A percentile compares a stretch with the other conserved stretches of the same genome.
phyloP scores from a whole-genome alignment of 2,113 vertebrate genomes.

The Machaerirhynchus nigripectus region DNA sequence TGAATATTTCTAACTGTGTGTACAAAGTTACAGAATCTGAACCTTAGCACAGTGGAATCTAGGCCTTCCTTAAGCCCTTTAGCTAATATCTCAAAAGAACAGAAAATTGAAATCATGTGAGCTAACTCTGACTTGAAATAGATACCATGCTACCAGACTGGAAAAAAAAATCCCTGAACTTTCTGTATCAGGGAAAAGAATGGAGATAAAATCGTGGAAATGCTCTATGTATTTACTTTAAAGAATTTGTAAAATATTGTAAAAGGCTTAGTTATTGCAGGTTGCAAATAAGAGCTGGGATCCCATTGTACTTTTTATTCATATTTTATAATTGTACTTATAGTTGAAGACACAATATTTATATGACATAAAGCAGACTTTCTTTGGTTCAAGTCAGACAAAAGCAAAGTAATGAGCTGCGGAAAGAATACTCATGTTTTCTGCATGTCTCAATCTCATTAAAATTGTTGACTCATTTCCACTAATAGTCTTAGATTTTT shows the following conservation, averaged over 20 bases:
- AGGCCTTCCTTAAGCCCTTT: background rate
- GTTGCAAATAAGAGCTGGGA: background rate
- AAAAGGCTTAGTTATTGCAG: background rate
- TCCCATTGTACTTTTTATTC: background rate
- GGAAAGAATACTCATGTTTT: background rate
- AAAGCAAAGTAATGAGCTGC: background rate
- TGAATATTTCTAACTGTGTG: background rate
- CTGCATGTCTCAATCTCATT: background rate
- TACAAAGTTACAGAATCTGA: background rate
- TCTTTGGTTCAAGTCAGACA: background rate
- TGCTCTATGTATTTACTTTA: background rate
- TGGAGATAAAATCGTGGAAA: background rate
- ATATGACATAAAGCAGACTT: background rate
- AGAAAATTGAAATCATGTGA: background rate
- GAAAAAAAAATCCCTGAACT: background rate
- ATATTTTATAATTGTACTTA: background rate
- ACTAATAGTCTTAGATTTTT: background rate
- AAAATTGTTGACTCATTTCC: background rate
- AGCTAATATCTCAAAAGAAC: background rate
- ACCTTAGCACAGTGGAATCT: background rate
- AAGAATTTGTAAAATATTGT: background rate
- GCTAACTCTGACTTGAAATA: background rate
- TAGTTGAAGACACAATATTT: background rate
- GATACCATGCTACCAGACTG: background rate
- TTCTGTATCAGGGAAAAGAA: background rate